Evolutionary conservation across 2,797 vertebrate species (phyloP), one percentile per base, ranked within the genome.

Genomic region (Artibeus lituratus): DNA sequence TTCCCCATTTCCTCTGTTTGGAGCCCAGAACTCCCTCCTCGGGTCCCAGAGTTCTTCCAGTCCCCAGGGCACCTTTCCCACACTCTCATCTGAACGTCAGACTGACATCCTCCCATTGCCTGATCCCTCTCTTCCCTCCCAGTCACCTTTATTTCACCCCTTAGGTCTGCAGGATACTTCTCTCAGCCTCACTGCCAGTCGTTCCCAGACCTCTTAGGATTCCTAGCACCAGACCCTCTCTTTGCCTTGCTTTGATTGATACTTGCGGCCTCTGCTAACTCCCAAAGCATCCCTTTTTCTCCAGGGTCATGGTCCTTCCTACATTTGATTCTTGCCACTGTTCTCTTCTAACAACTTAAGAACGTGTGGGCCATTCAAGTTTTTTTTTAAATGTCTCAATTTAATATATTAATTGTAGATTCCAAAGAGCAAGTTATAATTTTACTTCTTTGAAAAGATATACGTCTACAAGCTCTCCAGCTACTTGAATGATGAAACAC

Each of bases 321-420:
- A 10, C 15, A 21, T 81, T 85, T 80, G 77, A 62, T 69, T 76
- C 76, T 93, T 70, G 49, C 3, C 47, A 65, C n/a, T 6, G n/a
- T 51, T 59, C 37, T 77, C 53, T 91, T 87, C 47, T 65, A 32
- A 12, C 69, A 35, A 70, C 67, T 88, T 83, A 90, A 96, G 77
- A 44, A 62, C 0, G 0, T 9, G 12, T 84, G 26, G 42, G 44
- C n/a, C 67, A 51, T 37, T 91, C 69, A 87, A 16, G 49, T 67
- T 95, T 90, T 67, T 95, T 90, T 80, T 74, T 69, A 87, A 91
- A 76, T 67, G 84, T 67, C 37, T 86, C 86, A 37, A 2, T 91
- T 32, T 19, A n/a, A 0, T 78, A 78, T 62, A 24, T 67, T 65
- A 57, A 12, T 70, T 55, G 35, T 53, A 59, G 67, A 39, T 94